Evolutionary conservation across 2,113 vertebrate genomes (phyloP), one percentile per base, ranked within the genome.

Genomic region (Thermophis baileyi): DNA sequence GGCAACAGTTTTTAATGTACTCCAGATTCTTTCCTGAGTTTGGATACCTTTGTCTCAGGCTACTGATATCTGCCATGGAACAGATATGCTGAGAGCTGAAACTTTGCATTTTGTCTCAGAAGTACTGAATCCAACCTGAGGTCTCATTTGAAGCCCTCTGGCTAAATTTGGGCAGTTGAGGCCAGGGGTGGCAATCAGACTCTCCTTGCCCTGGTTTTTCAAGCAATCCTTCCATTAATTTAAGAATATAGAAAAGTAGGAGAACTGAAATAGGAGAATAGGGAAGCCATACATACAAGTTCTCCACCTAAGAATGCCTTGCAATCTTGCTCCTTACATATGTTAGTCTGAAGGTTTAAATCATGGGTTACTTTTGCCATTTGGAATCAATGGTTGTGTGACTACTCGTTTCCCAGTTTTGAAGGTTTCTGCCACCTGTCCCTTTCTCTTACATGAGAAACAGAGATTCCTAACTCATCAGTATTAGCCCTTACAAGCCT

Each of bases 21-120:
- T 27, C 89, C 90, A 87, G 89, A 87, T 93, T 92, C n/a, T 51
- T 18, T 91, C 54, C 3, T 0, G 0, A 51, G 22, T 90, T 87
- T 90, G 57, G 63, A 51, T 51, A 22, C 47, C 93, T 94, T 55
- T 87, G 89, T 1, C 0, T 92, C 85, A 10, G n/a, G 30, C 16
- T 49, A 86, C 9, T 91, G 88, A 20, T 20, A 85, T 85, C 92
- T 95, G 91, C 40, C 89, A 20, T 3, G 55, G 90, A 55, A 89
- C 14, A 81, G 10, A 92, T 47, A 57, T 94, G 27, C 89, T 89
- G 94, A 10, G 57, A 85, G n/a, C 88, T 92, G 57, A 92, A n/a
- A 0, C 47, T 93, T 16, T 53, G 47, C 44, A 50, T 91, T 60
- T 91, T 60, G 85, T 85, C 18, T 87, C 24, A 11, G 44, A 55